Base-by-base conservation (phyloP, 2,797 vertebrate genomes). In the Manis pentadactyla region DNA sequence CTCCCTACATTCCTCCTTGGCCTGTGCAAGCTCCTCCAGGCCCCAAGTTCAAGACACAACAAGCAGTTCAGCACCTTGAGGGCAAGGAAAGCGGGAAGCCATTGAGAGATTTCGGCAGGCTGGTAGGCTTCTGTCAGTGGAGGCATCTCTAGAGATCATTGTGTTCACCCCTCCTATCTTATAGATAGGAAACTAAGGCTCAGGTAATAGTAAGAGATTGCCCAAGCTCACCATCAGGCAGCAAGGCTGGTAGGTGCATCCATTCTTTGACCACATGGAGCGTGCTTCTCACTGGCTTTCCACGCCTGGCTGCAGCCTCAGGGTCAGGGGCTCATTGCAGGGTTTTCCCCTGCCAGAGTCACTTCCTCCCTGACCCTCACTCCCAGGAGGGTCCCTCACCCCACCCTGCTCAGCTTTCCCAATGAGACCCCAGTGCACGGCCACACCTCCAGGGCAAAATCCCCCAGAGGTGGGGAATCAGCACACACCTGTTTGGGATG, bases 61-160 rank as follows among this genome's bases (percentile, higher is more conserved):
- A 51, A 34, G 4, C 42, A 71, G 34, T 27, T n/a, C 51, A 42
- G 29, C 29, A 7, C 46, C 49, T 79, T 74, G 14, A 27, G n/a
- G 66, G 63, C 57, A 92, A 74, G 59, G 39, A 25, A 5, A 71
- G 18, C 10, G 25, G 55, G 42, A 71, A 4, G 23, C 37, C 23
- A 27, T 1, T 1, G 6, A 63, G n/a, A 68, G 61, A 27, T 34
- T 5, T 23, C 5, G 21, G 0, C 0, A 0, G 34, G 6, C 53
- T 49, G 8, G 2, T 7, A 63, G 64, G 31, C 68, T 29, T 42
- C 19, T 37, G 14, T 18, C 51, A 2, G 29, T 8, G 3, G 61
- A 77, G 63, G 14, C 27, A 0, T 81, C 71, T 46, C 27, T 61
- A 31, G 42, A 66, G 37, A 51, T 53, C 15, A 21, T 21, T 90